phyloP scores from a whole-genome alignment of 2,113 vertebrate genomes.

The Takifugu flavidus region DNA sequence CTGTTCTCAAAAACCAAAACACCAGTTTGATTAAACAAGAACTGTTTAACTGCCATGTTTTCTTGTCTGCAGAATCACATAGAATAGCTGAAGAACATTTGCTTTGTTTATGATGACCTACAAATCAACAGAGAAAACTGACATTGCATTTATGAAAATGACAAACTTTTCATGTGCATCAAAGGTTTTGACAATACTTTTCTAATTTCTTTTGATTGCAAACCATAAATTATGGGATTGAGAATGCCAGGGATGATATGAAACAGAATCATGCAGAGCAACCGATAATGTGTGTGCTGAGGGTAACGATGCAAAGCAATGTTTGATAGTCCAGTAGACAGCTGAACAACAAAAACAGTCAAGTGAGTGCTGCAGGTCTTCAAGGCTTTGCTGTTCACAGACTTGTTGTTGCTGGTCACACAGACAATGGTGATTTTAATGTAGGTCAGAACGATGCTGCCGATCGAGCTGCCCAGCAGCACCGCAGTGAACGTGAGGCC shows the following conservation, averaged over 20 bases:
- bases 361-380: too few species aligned
- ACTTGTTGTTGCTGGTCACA: slow-evolving; percentile 42
- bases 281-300: not conserved
- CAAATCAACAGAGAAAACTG: not conserved
- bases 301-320: not conserved
- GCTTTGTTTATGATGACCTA: not conserved
- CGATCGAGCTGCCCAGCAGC: slow-evolving; percentile 47
- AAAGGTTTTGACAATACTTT: not conserved
- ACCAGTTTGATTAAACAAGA: too few species aligned
- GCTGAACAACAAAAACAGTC: too few species aligned
- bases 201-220: not conserved
- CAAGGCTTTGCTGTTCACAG: too few species aligned
- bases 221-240: not conserved
- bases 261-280: not conserved
- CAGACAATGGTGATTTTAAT: slow-evolving; percentile 52
- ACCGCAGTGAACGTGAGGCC: slow-evolving; percentile 55
- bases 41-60: too few species aligned
- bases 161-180: not conserved
- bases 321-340: not conserved
- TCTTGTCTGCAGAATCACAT: too few species aligned
- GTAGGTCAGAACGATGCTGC: slow-evolving; percentile 59
- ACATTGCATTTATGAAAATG: not conserved
- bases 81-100: too few species aligned
- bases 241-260: not conserved
- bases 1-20: too few species aligned